Evolutionary conservation across 2,888 invertebrate species (phyloP), one percentile per base, ranked within the genome.

Genomic region (Pseudoips prasinana): DNA sequence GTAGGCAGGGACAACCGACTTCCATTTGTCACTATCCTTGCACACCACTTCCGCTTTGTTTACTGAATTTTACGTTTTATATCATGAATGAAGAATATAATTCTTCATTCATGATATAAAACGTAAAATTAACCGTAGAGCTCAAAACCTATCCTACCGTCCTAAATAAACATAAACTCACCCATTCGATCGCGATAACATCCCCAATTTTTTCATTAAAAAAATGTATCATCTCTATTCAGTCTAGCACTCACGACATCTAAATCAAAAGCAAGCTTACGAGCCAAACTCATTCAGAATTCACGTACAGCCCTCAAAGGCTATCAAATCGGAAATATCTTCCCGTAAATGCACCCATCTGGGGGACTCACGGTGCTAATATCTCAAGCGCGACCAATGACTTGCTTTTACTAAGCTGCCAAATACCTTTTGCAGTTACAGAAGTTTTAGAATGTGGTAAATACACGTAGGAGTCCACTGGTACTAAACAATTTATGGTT

Each of bases 301-400:
- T 57, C 57, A 46, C 48, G 25, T 57, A 40, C 47, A 36, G 38
- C 58, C 44, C 71, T 82, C 84, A 81, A 81, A 80, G 76, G 73
- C 73, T 84, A 84, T 83, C 84, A 73, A 71, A 73, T 62, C 70
- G 67, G 66, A 70, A 79, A 76, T 75, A 82, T 79, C 83, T 79
- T 74, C 64, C n/a, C 67, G 62, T 77, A 73, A 81, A 80, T 79
- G 79, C 84, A 79, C 72, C 73, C 81, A 78, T 81, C 80, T 79
- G 69, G 69, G 58, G 61, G 43, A 49, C 63, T 62, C 66, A 67
- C 69, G 69, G 78, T 79, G 71, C 83, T 85, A 84, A 87, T 87
- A 86, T 86, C 85, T 87, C 86, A 85, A 76, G 68, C 73, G 78
- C 62, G 71, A 74, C 79, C 77, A 75, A 70, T 70, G 67, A 72